These are phyloP conservation scores for Glaucidium brasilianum DNA, from an alignment of 2,113 vertebrate genomes.

Conservation along the genomic window DNA sequence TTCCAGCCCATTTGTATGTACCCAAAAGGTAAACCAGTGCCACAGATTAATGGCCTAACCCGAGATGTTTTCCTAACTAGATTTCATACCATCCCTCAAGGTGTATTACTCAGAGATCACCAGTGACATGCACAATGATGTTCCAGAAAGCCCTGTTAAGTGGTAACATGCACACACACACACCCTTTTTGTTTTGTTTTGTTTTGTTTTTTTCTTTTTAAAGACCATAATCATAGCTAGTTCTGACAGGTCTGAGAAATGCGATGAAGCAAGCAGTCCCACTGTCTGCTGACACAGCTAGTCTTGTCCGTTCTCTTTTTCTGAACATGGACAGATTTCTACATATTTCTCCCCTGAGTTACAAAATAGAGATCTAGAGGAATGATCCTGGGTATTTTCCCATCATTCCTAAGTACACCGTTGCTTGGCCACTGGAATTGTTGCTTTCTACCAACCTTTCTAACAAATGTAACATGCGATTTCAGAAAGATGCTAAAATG, in stretches of 20 bases:
- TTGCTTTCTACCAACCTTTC: not conserved
- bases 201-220: not conserved
- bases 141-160: not conserved
- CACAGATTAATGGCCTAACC: not conserved
- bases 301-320: not conserved
- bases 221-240: not conserved
- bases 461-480: not conserved
- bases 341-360: not conserved
- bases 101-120: not conserved
- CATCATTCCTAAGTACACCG: not conserved
- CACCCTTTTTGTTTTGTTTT: no score
- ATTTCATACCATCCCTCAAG: not conserved
- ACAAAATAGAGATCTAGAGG: not conserved
- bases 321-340: not conserved
- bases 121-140: accelerated
- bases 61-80: not conserved
- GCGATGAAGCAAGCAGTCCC: not conserved
- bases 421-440: not conserved
- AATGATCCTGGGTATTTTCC: not conserved
- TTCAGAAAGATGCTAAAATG: not conserved
- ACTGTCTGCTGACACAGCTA: not conserved
- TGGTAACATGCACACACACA: not conserved
- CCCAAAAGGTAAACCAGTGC: not conserved
- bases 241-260: not conserved
- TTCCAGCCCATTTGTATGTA: not conserved